Percentiles rank a stretch among this genome's conserved stretches.
Evolutionary conservation across 2,113 vertebrate genomes (phyloP).

Genomic region (Stigmatopora nigra): DNA sequence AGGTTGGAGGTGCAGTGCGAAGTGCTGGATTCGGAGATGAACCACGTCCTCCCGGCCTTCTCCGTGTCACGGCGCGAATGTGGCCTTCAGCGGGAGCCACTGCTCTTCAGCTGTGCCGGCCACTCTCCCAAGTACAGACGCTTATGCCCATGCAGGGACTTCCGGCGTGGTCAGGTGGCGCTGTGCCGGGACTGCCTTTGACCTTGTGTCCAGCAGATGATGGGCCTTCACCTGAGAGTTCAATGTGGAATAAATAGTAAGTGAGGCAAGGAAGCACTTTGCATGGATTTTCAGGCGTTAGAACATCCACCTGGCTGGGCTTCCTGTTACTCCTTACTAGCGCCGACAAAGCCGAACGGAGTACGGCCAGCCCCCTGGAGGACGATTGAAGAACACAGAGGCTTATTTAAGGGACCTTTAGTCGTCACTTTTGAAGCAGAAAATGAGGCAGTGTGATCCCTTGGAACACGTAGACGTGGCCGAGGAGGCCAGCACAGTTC

Average conservation of each 20-base stretch:
- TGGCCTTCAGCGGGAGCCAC: slow-evolving; percentile 85
- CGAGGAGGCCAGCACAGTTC: slow-evolving; percentile 45
- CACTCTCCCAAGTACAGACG: slow-evolving; percentile 80
- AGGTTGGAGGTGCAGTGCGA: slow-evolving; percentile 88
- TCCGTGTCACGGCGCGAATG: slow-evolving; percentile 78
- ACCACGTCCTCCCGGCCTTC: slow-evolving; percentile 88
- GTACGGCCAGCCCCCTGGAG: neutral
- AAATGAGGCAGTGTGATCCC: slow-evolving; percentile 16
- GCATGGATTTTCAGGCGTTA: slow-evolving; percentile 14
- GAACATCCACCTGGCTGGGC: neutral
- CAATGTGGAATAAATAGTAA: neutral
- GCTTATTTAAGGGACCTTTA: neutral
- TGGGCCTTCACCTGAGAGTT: no score
- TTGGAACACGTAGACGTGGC: slow-evolving; percentile 41
- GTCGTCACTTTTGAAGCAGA: neutral
- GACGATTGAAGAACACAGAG: neutral
- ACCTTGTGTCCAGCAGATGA: slow-evolving; percentile 27
- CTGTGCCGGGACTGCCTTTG: slow-evolving; percentile 88
- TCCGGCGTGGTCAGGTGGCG: slow-evolving; percentile 84
- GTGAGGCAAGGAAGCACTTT: slow-evolving; percentile 13
- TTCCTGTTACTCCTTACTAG: neutral
- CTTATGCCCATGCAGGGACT: slow-evolving; percentile 92
- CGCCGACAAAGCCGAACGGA: neutral
- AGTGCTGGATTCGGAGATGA: slow-evolving; percentile 84
- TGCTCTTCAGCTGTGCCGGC: slow-evolving; percentile 93